Conservation (phyloP, 2,888 invertebrate genomes). For the Caenorhabditis auriculariae region DNA sequence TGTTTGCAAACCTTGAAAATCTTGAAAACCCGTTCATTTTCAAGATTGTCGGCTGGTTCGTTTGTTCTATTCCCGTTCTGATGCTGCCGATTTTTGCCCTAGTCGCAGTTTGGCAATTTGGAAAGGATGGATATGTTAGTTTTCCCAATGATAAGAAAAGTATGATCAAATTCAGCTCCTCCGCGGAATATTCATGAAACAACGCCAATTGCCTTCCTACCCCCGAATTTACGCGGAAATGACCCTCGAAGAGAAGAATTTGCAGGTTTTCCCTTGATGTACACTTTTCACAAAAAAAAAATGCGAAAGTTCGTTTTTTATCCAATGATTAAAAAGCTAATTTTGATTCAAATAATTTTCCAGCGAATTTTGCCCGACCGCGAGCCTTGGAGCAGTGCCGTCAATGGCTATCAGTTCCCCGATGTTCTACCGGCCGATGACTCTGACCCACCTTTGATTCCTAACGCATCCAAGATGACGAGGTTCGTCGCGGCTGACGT, state of each 20-base stretch:
- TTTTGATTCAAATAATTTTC: no score
- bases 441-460: no score
- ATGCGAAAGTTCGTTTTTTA: no score
- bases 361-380: slow-evolving; percentile 16
- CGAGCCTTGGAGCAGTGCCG: slow-evolving; percentile 15
- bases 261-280: slow-evolving; percentile 7
- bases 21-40: not conserved
- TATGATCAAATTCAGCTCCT: no score
- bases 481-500: no score
- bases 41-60: slow-evolving; percentile 18
- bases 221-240: slow-evolving; percentile 9
- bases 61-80: slow-evolving; percentile 13
- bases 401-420: slow-evolving; percentile 8
- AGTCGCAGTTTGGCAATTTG: slow-evolving; percentile 6
- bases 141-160: no score
- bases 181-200: slow-evolving; percentile 15
- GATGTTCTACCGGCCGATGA: no score
- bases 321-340: no score
- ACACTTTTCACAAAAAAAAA: no score
- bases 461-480: no score
- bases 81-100: slow-evolving; percentile 14
- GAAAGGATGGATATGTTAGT: not conserved
- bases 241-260: slow-evolving; percentile 2
- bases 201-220: slow-evolving; percentile 14
- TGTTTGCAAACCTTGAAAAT: slow-evolving; percentile 2